Conservation (phyloP, 2,113 vertebrate species). For the Tychaedon coryphoeus region DNA sequence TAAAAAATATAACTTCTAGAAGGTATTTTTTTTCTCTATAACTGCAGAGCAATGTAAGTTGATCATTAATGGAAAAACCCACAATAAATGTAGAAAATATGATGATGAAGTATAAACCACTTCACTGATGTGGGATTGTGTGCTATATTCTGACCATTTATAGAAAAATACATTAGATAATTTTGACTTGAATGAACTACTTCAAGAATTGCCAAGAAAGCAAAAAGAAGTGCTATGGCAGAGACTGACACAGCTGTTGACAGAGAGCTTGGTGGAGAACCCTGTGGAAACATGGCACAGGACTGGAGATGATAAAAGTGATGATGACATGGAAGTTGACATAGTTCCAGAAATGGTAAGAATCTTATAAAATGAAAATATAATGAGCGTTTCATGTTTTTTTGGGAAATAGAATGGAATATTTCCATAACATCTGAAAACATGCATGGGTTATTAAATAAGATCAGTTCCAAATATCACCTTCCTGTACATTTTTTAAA, state of each 20-base stretch:
- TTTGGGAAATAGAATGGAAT: neutral
- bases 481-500: neutral
- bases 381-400: neutral
- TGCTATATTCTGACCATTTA: slow-evolving; percentile 1
- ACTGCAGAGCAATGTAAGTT: neutral
- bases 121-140: neutral
- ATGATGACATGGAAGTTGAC: slow-evolving; percentile 76
- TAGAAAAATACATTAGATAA: slow-evolving; percentile 81
- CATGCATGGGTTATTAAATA: neutral
- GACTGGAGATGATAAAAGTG: neutral
- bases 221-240: slow-evolving; percentile 86
- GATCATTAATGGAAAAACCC: neutral
- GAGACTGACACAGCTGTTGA: slow-evolving; percentile 74
- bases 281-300: slow-evolving; percentile 81
- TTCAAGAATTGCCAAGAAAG: slow-evolving; percentile 85
- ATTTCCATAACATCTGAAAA: neutral
- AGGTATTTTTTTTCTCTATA: neutral
- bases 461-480: neutral
- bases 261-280: slow-evolving; percentile 72
- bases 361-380: neutral
- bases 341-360: slow-evolving; percentile 72
- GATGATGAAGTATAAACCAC: neutral
- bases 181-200: slow-evolving; percentile 84
- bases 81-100: neutral
- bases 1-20: neutral